Conservation (phyloP, 2,888 invertebrate species). For the Stegophylla sp. region DNA sequence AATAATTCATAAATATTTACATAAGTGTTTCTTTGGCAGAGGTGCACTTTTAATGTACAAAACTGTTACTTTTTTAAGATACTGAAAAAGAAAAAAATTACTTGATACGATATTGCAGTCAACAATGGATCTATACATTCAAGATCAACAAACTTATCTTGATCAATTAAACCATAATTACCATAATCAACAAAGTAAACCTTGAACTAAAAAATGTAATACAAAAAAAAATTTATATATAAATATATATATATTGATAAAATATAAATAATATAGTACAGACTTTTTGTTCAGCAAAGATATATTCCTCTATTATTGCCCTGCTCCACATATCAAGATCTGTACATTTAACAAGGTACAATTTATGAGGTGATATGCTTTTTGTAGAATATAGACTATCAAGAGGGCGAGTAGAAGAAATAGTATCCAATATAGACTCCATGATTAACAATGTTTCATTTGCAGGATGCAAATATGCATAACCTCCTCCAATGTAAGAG, state of each 20-base stretch:
- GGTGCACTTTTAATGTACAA: not conserved
- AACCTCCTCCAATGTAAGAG: conserved; percentile 24
- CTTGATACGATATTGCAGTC: conserved; percentile 33
- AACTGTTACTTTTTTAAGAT: not conserved
- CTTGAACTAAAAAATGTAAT: conserved; percentile 32
- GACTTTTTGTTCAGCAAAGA: conserved; percentile 38
- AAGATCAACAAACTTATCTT: conserved; percentile 48
- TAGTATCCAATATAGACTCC: conserved; percentile 45
- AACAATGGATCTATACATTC: conserved; percentile 22
- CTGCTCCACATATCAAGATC: conserved; percentile 40
- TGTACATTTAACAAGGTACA: conserved; percentile 47
- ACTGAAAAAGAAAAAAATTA: not conserved
- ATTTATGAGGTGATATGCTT: conserved; percentile 33
- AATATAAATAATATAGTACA: not conserved
- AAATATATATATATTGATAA: not conserved
- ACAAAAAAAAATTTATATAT: not conserved
- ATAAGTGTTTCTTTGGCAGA: too few species aligned
- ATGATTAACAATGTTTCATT: conserved; percentile 29
- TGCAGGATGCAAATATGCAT: conserved; percentile 35
- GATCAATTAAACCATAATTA: conserved; percentile 33
- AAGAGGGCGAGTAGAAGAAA: conserved; percentile 14
- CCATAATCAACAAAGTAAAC: conserved; percentile 49
- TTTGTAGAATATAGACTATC: conserved; percentile 26
- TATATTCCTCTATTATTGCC: conserved; percentile 27
- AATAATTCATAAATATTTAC: too few species aligned